Conservation (phyloP, 2,888 invertebrate species). For the Piscicola geometra region DNA sequence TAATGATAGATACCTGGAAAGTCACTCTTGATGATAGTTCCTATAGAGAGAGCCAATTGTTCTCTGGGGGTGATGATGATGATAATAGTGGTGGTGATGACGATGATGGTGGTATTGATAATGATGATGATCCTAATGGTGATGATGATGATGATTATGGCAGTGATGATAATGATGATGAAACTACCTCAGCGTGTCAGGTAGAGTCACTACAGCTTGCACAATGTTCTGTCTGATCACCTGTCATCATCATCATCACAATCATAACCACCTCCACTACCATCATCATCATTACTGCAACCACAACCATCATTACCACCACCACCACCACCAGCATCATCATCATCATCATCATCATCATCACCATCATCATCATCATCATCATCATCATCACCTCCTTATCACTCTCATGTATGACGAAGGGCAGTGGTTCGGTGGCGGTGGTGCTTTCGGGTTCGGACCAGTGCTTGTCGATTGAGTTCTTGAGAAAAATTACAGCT, state of each 20-base stretch:
- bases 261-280: slow-evolving; percentile 1
- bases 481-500: slow-evolving; percentile 90
- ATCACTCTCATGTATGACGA: slow-evolving; percentile 69
- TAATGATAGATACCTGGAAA: slow-evolving; percentile 64
- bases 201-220: slow-evolving; percentile 89
- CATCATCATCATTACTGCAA: not conserved
- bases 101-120: slow-evolving; percentile 9
- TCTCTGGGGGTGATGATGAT: slow-evolving; percentile 59
- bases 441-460: slow-evolving; percentile 57
- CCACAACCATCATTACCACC: slow-evolving; percentile 60
- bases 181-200: slow-evolving; percentile 71
- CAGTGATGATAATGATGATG: not conserved
- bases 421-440: slow-evolving; percentile 60
- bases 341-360: slow-evolving; percentile 14
- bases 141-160: slow-evolving; percentile 3
- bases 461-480: slow-evolving; percentile 83
- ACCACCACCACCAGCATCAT: slow-evolving; percentile 7
- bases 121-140: too few species aligned
- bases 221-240: slow-evolving; percentile 87
- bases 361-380: slow-evolving; percentile 11
- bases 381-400: slow-evolving; percentile 7
- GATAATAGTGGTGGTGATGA: not conserved
- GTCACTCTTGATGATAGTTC: slow-evolving; percentile 87
- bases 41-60: slow-evolving; percentile 86
- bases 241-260: slow-evolving; percentile 54